Evolutionary conservation across 2,113 vertebrate genomes (phyloP), one percentile per base, ranked within the genome.

Genomic region (Neolamprologus brichardi): DNA sequence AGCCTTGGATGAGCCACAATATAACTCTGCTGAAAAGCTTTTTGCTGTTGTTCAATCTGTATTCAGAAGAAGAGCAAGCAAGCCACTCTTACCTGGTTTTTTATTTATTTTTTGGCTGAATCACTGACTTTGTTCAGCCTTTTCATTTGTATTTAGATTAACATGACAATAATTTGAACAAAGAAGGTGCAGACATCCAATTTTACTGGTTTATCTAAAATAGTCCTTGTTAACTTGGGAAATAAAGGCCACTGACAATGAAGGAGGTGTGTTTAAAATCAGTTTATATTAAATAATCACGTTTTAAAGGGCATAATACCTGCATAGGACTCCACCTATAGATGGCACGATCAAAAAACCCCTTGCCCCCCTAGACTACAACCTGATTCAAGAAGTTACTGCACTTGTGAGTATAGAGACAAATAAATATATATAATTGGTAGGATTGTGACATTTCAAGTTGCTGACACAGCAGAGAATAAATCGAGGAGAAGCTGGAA

Each of bases 31-130:
- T 87, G 88, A 93, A 87, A 90, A 94, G 85, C 81, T 89, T 91
- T 94, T 95, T 94, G 92, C 93, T 93, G 90, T 87, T 80, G n/a
- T 84, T 92, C 92, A 88, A 89, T 96, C 89, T 85, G 83, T 82
- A 85, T 84, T 95, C 92, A 84, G 79, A 53, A 75, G 34, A 53
- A 80, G 79, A 85, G 84, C 64, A 75, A 79, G 83, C 51, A 46
- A 52, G 14, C 54, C 25, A n/a, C 30, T 72, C 81, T 79, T 7
- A 58, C 37, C 60, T 58, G 4, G 0, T 32, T 20, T 51, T 64
- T 64, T 58, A 1, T 5, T 67, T 6, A 0, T 7, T 79, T 75
- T 23, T 56, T n/a, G 8, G 17, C n/a, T 62, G 18, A 62, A 52
- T 51, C 78, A 32, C 67, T n/a, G 20, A 52, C 28, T 84, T 82